phyloP scores from a whole-genome alignment of 2,888 invertebrate species.

The Seladonia tumulorum region DNA sequence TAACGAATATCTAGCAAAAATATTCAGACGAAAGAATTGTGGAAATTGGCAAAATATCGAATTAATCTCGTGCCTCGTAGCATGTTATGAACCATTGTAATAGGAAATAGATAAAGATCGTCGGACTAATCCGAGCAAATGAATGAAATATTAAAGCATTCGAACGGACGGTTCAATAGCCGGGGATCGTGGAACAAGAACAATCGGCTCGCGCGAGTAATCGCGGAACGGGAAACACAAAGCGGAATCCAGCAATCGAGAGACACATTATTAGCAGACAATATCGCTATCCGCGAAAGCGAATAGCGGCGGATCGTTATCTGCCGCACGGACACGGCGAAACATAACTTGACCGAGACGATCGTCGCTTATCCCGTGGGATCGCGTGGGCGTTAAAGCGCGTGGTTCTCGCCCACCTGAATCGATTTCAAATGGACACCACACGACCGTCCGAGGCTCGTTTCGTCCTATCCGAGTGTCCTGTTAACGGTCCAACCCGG shows the following conservation, averaged over 20 bases:
- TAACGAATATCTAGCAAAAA: no score
- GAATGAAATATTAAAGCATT: slow-evolving; percentile 3
- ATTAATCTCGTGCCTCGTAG: background rate
- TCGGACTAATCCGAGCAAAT: background rate
- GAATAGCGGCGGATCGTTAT: slow-evolving; percentile 67
- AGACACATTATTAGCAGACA: slow-evolving; percentile 63
- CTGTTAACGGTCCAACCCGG: slow-evolving; percentile 70
- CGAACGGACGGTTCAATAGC: background rate
- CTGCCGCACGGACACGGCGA: slow-evolving; percentile 52
- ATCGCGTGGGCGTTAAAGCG: slow-evolving; percentile 75
- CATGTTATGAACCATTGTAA: background rate
- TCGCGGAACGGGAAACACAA: slow-evolving; percentile 29
- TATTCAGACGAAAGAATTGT: no score
- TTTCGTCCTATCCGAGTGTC: slow-evolving; percentile 63
- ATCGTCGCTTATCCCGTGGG: slow-evolving; percentile 66
- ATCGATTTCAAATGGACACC: slow-evolving; percentile 75
- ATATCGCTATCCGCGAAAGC: slow-evolving; percentile 51
- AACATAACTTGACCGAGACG: slow-evolving; percentile 62
- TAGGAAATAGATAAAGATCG: background rate
- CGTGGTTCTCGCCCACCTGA: slow-evolving; percentile 75
- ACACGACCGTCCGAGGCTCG: slow-evolving; percentile 55
- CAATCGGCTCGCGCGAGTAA: background rate
- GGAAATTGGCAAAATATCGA: no score
- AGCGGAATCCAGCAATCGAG: slow-evolving; percentile 48
- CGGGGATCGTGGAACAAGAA: background rate